Evolutionary conservation across 2,888 invertebrate species (phyloP), one percentile per base, ranked within the genome.

Genomic region (Cerceris rybyensis): DNA sequence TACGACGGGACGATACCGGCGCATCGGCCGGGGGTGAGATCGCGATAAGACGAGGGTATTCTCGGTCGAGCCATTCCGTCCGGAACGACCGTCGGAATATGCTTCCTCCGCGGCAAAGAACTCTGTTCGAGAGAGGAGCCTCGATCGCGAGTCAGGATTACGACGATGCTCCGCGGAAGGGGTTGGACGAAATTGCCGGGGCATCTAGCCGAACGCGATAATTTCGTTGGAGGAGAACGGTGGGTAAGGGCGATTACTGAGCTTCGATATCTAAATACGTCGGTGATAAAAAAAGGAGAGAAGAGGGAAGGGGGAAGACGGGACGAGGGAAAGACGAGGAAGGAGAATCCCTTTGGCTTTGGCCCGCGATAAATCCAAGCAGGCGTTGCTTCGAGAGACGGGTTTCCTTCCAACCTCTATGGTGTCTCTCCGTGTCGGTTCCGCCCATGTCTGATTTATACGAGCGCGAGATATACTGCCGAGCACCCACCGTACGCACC

Each of bases 381-480:
- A 87, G 88, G 88, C 87, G 90, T 87, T 86, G 87, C 86, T 85
- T 82, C 87, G 83, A 87, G 85, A 84, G 88, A 89, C 88, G 87
- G 85, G 82, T 85, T 89, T 86, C 85, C 87, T 87, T 88, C 90
- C 91, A 90, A 88, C 90, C 91, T 91, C 91, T 88, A 86, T 85
- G 88, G 86, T 91, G 91, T 91, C 91, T 87, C 88, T 87, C 85
- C 87, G 83, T 90, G 91, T 91, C 88, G 90, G 89, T 86, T 86
- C 88, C 91, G 91, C 91, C 91, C 91, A 88, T 88, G 80, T 86
- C 84, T 91, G 90, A 91, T 91, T 91, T 91, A 90, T 88, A 82
- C 75, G 70, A 71, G 60, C 59, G 72, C 84, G 80, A 86, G 84
- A 88, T 87, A 88, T 85, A 87, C 78, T 77, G 78, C 61, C 73